These are phyloP conservation scores for Corapipo altera DNA, from an alignment of 2,113 vertebrate species.

Conservation along the genomic window DNA sequence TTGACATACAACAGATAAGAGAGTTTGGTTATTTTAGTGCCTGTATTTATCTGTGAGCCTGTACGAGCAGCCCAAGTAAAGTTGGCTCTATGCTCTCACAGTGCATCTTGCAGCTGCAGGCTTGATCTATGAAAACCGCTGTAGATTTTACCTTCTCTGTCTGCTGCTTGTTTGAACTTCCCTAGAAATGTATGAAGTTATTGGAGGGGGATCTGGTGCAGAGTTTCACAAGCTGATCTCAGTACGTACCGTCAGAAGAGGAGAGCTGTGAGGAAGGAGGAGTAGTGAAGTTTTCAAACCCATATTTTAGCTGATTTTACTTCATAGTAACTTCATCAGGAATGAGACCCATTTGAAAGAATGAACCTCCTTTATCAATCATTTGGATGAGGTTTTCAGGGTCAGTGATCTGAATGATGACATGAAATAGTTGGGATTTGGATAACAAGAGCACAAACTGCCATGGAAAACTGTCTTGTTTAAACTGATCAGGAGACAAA, in stretches of 20 bases:
- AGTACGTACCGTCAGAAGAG: neutral
- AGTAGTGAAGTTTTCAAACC: neutral
- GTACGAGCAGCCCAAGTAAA: neutral
- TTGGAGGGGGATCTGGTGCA: neutral
- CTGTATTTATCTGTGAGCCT: neutral
- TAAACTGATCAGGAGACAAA: neutral
- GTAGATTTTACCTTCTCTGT: neutral
- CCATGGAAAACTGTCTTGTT: neutral
- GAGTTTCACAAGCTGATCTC: neutral
- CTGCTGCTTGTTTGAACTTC: neutral
- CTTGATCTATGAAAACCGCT: neutral
- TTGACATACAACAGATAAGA: neutral
- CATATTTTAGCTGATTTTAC: fast-evolving
- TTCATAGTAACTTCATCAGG: neutral
- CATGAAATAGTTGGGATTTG: neutral
- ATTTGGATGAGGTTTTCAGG: neutral
- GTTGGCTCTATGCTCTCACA: neutral
- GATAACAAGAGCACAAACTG: neutral
- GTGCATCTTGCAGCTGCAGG: neutral
- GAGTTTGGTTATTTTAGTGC: neutral
- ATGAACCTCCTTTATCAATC: neutral
- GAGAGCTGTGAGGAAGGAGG: neutral
- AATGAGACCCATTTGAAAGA: neutral
- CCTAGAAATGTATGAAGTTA: neutral
- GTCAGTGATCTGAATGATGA: neutral